Conservation (phyloP, 2,888 invertebrate genomes). For the Leucophora obtusa region DNA sequence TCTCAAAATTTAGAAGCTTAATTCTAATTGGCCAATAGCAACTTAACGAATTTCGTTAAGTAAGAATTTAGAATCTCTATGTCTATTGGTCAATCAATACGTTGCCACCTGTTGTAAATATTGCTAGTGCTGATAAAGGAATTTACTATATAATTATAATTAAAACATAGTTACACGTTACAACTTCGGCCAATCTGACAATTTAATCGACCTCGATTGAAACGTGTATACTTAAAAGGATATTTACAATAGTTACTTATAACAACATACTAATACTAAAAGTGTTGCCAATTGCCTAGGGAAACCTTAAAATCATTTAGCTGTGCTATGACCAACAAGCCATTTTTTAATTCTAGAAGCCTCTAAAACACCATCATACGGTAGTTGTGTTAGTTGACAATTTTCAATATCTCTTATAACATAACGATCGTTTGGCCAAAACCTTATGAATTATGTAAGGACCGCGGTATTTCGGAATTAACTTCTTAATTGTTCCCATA, state of each 20-base stretch:
- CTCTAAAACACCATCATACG: constrained; percentile 34
- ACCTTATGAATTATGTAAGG: constrained; percentile 33
- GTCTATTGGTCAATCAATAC: no score
- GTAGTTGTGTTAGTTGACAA: constrained; percentile 29
- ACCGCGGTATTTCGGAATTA: constrained; percentile 14
- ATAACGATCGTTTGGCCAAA: constrained; percentile 24
- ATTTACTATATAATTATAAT: neutral
- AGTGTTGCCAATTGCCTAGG: no score
- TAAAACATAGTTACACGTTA: neutral
- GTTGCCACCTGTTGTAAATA: no score
- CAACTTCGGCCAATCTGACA: constrained; percentile 20
- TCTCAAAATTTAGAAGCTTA: no score
- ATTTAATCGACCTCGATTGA: constrained; percentile 15
- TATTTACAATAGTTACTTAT: constrained; percentile 5
- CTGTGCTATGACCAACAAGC: neutral
- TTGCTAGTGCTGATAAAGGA: no score
- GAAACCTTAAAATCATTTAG: neutral
- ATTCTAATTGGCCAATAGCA: no score
- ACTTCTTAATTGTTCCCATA: constrained; percentile 18
- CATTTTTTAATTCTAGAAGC: constrained; percentile 22
- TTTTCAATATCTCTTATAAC: constrained; percentile 31
- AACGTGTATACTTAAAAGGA: neutral
- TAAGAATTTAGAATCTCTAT: no score
- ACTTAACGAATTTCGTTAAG: no score
- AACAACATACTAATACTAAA: neutral